These are phyloP conservation scores for Heteronetta atricapilla DNA, from an alignment of 2,113 vertebrate genomes.

Conservation along the genomic window DNA sequence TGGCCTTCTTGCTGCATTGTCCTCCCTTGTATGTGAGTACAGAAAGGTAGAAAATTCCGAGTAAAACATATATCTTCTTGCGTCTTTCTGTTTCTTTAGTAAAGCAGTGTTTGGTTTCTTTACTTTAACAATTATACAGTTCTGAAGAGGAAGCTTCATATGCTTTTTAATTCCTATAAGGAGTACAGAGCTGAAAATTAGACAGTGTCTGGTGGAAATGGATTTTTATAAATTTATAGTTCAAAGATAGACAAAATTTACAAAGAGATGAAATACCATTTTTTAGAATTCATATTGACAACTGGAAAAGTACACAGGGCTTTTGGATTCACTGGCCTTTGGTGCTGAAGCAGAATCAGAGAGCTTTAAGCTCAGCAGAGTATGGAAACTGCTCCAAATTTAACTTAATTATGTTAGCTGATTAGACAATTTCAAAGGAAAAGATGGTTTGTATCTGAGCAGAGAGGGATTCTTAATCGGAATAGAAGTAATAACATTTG, in stretches of 20 bases:
- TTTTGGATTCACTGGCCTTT: not conserved
- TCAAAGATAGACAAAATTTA: not conserved
- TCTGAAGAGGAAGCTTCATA: not conserved
- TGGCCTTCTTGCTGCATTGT: not conserved
- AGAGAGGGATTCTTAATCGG: not conserved
- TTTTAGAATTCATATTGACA: not conserved
- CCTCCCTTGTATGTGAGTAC: not conserved
- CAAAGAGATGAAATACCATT: not conserved
- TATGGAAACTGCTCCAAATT: slow-evolving; percentile 23
- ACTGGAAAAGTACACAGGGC: not conserved
- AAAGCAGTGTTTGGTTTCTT: not conserved
- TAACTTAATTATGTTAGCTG: not conserved
- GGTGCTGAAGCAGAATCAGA: not conserved
- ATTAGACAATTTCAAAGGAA: slow-evolving; percentile 20
- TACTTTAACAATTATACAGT: not conserved
- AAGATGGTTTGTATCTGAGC: not conserved
- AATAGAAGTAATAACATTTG: slow-evolving; percentile 20
- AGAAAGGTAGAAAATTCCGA: not conserved
- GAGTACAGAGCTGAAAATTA: not conserved
- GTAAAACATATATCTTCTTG: not conserved
- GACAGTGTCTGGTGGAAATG: not conserved
- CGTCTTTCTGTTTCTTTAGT: not conserved
- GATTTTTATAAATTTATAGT: not conserved
- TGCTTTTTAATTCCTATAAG: not conserved
- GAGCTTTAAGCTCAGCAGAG: not conserved